These are phyloP conservation scores for Meles meles DNA, from an alignment of 2,113 vertebrate species.

Conservation along the genomic window DNA sequence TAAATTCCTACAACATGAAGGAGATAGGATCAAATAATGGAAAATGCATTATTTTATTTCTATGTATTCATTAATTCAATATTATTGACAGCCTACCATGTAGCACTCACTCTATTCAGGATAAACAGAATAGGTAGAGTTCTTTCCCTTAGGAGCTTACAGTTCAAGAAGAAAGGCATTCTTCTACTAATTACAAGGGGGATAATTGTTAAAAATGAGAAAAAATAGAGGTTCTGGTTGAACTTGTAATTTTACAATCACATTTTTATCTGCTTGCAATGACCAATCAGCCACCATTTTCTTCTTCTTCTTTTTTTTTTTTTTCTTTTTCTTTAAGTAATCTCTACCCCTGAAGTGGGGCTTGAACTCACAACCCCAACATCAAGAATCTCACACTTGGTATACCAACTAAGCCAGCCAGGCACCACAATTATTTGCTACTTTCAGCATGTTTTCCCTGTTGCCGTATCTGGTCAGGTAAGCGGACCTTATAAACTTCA, in stretches of 20 bases:
- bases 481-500: neutral
- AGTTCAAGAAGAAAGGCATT: neutral
- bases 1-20: neutral
- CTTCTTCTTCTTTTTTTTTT: neutral
- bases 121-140: neutral
- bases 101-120: neutral
- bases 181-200: neutral
- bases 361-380: neutral
- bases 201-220: neutral
- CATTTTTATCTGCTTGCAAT: neutral
- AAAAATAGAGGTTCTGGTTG: neutral
- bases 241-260: neutral
- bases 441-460: neutral
- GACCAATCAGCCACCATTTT: neutral
- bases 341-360: neutral
- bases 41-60: neutral
- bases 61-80: neutral
- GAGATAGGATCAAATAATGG: neutral
- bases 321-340: neutral
- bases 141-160: neutral
- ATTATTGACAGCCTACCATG: neutral
- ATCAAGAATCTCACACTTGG: neutral
- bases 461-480: neutral
- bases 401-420: neutral
- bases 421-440: neutral